Percentiles rank a stretch among this genome's conserved stretches.
Evolutionary conservation across 2,888 invertebrate species (phyloP).

Genomic region (Drosophila birchii): DNA sequence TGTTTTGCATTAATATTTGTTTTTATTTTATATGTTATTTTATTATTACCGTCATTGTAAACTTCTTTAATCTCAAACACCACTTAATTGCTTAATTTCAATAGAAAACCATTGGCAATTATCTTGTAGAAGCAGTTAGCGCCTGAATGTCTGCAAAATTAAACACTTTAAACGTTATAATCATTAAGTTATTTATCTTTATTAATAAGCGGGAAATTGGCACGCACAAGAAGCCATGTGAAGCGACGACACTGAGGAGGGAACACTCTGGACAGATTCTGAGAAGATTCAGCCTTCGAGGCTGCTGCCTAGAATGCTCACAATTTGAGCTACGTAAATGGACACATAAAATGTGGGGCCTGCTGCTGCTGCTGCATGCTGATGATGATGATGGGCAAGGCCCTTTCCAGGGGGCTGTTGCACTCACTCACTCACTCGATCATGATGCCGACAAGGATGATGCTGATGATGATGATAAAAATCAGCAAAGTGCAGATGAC

Average conservation of each 20-base stretch:
- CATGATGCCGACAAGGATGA: slow-evolving; percentile 54
- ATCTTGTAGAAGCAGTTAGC: slow-evolving; percentile 33
- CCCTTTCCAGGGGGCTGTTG: slow-evolving; percentile 24
- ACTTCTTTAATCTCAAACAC: not conserved
- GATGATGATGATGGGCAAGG: slow-evolving; percentile 8
- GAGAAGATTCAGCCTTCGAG: slow-evolving; percentile 19
- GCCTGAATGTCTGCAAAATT: slow-evolving; percentile 67
- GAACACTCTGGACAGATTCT: slow-evolving; percentile 20
- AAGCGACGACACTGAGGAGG: slow-evolving; percentile 37
- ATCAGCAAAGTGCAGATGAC: slow-evolving; percentile 63
- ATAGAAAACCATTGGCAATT: slow-evolving; percentile 36
- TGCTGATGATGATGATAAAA: slow-evolving; percentile 68
- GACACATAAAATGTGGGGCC: slow-evolving; percentile 75
- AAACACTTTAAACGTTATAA: slow-evolving; percentile 79
- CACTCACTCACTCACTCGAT: slow-evolving; percentile 36
- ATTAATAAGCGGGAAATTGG: slow-evolving; percentile 79
- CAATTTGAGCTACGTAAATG: slow-evolving; percentile 77
- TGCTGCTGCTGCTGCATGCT: slow-evolving; percentile 3
- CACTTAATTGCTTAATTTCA: slow-evolving; percentile 43
- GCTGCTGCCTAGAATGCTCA: slow-evolving; percentile 60
- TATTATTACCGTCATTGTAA: too few relatives aligned
- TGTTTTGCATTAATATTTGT: slow-evolving; percentile 32
- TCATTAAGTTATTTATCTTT: slow-evolving; percentile 81
- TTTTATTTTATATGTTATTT: too few relatives aligned
- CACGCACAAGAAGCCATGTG: slow-evolving; percentile 71